Base-by-base conservation (phyloP, 2,888 invertebrate genomes). In the Pachydiplax longipennis region DNA sequence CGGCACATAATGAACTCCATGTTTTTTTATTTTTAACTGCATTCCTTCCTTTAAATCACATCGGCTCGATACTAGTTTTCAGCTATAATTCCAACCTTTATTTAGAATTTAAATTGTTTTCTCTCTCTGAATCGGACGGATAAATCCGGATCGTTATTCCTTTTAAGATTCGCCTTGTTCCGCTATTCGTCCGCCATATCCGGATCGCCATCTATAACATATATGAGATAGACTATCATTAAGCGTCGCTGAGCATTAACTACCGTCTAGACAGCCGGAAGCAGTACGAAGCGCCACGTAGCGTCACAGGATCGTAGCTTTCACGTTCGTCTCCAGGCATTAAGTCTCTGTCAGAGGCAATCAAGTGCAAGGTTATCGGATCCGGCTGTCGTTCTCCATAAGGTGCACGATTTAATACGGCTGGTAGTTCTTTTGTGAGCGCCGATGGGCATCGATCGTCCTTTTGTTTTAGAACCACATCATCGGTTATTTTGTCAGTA, bases 381-480 rank as follows among this genome's bases (percentile, higher is more conserved):
- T 87, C 61, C 61, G 40, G 87, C 61, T 87, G 87, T 87, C 87
- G 61, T 65, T 87, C 87, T 87, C 61, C 87, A 87, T 87, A 87
- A 87, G 87, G 61, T 87, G 61, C 87, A 87, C 61, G 61, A 87
- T 87, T 87, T 65, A 87, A 87, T 87, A 61, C 87, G 87, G 61
- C 65, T 61, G 61, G 87, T 61, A 61, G 87, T 61, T 61, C 87
- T 87, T 87, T 87, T 87, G 87, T 87, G 87, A 87, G 61, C 58
- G 87, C 61, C 87, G 87, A 87, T 35, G 83, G 83, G 25, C 83
- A 58, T 87, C 61, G 35, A 37, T 87, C 37, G 58, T 87, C 61
- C 87, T 87, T 87, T 87, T 87, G 87, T 87, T 87, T 87, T 87
- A 87, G 61, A 87, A n/a, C 87, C 87, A 87, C 87, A 87, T 87